Evolutionary conservation across 2,797 vertebrate genomes (phyloP), one percentile per base, ranked within the genome.

Genomic region (Picus viridis): DNA sequence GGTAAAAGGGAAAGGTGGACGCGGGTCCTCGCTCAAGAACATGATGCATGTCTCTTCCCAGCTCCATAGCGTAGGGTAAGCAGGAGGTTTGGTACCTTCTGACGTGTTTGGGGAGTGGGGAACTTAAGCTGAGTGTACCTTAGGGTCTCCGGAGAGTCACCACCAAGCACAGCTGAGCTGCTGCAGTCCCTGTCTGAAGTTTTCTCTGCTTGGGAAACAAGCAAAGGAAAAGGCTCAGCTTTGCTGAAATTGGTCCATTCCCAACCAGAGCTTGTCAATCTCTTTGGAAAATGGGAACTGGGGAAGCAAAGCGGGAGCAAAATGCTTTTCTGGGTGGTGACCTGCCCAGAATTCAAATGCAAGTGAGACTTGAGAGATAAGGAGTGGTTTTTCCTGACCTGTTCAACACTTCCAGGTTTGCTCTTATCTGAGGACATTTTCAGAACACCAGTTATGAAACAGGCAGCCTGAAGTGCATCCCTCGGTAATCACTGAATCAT

Each of bases 151-250:
- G 19, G 9, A 4, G 30, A 15, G 39, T 24, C 11, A 1, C 1
- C 14, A 5, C 1, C 3, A 0, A 1, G 30, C 30, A 0, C 14
- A 0, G 18, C 1, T 16, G 17, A 17, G 0, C 36, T 7, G 72
- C 6, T 1, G 45, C 23, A 0, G 15, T 2, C 14, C 29, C 36
- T 14, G 0, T 0, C 54, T 2, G 3, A 32, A 36, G 69, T 5
- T 1, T 0, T 20, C 4, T 29, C 27, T 23, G 36, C 58, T 62
- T 3, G 23, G 0, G 0, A 58, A 7, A 22, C 47, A 24, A 45
- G 41, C 1, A 0, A 16, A 7, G 29, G 24, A 23, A 4, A 1
- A 2, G 12, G 12, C 4, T 54, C 64, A 7, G 32, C 30, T 51
- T 0, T 10, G 34, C 65, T 4, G 1, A 36, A 54, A 23, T 0